Conservation (phyloP, 2,888 invertebrate genomes). For the Mesoligia furuncula region DNA sequence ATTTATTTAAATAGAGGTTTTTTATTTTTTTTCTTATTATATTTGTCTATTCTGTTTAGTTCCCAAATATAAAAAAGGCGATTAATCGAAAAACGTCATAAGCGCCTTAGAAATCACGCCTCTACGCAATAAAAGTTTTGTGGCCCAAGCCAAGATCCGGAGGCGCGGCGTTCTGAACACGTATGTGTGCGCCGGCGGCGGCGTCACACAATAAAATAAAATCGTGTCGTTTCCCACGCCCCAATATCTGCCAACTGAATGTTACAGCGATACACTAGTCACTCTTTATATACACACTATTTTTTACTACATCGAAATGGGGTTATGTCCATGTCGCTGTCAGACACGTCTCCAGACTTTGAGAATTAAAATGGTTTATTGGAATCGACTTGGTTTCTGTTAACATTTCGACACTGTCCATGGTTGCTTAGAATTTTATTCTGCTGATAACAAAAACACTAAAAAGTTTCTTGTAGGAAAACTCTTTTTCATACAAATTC, state of each 20-base stretch:
- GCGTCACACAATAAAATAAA: slow-evolving; percentile 17
- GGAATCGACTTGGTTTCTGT: slow-evolving; percentile 5
- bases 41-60: background rate
- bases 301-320: slow-evolving; percentile 35
- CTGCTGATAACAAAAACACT: background rate
- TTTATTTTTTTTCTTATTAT: no score
- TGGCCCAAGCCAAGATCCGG: background rate
- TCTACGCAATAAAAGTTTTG: slow-evolving; percentile 1
- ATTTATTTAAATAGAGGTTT: no score
- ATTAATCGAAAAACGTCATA: slow-evolving; percentile 15
- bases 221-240: slow-evolving; percentile 21
- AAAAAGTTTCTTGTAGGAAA: background rate
- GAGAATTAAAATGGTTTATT: slow-evolving; percentile 6
- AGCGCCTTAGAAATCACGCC: background rate
- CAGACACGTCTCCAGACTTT: slow-evolving; percentile 14
- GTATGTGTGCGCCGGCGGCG: slow-evolving; percentile 4
- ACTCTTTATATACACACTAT: slow-evolving; percentile 17
- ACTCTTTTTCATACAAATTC: background rate
- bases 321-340: slow-evolving; percentile 19
- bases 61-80: background rate
- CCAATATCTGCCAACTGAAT: slow-evolving; percentile 41
- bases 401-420: background rate
- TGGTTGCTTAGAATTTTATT: background rate
- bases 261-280: slow-evolving; percentile 30
- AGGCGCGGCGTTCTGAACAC: slow-evolving; percentile 26